These are phyloP conservation scores for Heterohyrax brucei DNA, from an alignment of 2,797 vertebrate genomes.

Conservation along the genomic window DNA sequence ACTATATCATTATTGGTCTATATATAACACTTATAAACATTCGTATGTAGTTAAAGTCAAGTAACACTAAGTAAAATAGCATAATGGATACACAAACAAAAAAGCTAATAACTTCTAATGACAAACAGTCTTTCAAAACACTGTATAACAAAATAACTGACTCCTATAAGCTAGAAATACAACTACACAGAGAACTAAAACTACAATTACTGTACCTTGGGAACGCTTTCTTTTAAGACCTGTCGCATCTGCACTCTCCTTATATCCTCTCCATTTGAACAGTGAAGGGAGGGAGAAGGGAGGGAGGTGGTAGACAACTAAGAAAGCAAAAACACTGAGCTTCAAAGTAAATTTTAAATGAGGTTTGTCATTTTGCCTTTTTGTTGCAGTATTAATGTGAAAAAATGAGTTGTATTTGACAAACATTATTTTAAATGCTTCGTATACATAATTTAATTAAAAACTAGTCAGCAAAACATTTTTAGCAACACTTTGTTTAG, in stretches of 20 bases:
- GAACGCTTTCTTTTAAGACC: conserved; percentile 98
- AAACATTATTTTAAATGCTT: conserved; percentile 83
- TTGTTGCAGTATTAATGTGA: conserved; percentile 74
- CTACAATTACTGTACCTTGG: conserved; percentile 97
- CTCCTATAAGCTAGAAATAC: conserved; percentile 84
- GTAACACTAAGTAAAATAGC: conserved; percentile 65
- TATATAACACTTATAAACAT: neutral
- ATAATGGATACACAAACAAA: neutral
- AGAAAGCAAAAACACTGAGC: conserved; percentile 98
- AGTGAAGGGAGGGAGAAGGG: conserved; percentile 99
- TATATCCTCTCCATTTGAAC: conserved; percentile 99
- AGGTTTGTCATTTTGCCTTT: conserved; percentile 80
- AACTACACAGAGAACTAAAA: conserved; percentile 86
- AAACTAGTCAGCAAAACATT: conserved; percentile 65
- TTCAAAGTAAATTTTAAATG: conserved; percentile 92
- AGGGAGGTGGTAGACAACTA: conserved; percentile 99
- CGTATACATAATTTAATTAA: conserved; percentile 69
- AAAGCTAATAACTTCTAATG: conserved; percentile 73
- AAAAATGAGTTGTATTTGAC: conserved; percentile 74
- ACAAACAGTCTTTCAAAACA: conserved; percentile 70
- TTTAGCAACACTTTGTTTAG: too few relatives aligned
- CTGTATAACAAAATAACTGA: conserved; percentile 71
- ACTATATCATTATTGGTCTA: conserved; percentile 42
- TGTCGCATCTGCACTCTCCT: conserved; percentile 96
- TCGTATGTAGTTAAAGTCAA: conserved; percentile 28